A percentile compares a stretch with the other conserved stretches of the same genome.
Evolutionary conservation across 2,113 vertebrate species (phyloP).

Genomic region (Procavia capensis): DNA sequence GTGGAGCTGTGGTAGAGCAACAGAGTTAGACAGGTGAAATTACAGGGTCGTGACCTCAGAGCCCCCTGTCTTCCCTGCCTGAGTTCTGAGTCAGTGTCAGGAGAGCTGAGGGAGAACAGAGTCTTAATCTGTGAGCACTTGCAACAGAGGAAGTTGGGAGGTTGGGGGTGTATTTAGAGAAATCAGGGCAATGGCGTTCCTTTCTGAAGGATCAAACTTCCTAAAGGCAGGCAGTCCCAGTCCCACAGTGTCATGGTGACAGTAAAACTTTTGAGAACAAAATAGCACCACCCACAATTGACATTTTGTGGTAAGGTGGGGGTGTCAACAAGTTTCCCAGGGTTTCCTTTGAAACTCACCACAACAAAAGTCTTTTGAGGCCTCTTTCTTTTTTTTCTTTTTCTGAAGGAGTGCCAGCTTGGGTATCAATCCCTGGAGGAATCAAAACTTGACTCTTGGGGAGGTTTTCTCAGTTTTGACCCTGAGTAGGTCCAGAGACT

Average conservation of each 20-base stretch:
- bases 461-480: background rate
- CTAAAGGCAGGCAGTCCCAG: background rate
- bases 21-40: background rate
- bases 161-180: background rate
- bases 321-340: background rate
- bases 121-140: background rate
- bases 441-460: background rate
- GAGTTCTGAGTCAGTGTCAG: background rate
- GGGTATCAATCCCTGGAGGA: background rate
- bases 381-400: background rate
- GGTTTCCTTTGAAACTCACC: background rate
- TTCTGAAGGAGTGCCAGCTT: background rate
- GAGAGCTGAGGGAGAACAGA: background rate
- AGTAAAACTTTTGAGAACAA: background rate
- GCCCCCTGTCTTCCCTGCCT: background rate
- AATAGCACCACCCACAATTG: background rate
- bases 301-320: background rate
- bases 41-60: background rate
- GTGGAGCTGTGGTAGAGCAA: background rate
- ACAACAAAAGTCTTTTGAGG: background rate
- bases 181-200: background rate
- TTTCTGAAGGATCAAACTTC: background rate
- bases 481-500: background rate
- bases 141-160: background rate
- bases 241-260: background rate